Percentiles rank a stretch among this genome's conserved stretches.
Conservation (phyloP, 2,113 vertebrate genomes). For the Globicephala melas region DNA sequence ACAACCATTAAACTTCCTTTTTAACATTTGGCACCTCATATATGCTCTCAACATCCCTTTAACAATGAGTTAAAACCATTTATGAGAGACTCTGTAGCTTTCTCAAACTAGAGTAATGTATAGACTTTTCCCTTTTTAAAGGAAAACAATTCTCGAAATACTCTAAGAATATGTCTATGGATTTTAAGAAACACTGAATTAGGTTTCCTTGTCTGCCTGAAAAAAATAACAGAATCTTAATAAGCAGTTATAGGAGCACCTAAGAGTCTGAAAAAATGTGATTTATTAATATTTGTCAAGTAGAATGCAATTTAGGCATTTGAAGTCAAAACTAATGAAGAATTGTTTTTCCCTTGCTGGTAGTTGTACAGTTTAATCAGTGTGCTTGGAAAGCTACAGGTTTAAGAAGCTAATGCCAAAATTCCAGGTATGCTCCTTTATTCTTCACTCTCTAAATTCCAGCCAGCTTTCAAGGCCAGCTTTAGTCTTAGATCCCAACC, state of each 20-base stretch:
- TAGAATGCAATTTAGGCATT: background rate
- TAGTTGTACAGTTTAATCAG: background rate
- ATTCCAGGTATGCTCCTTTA: background rate
- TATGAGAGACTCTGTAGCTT: background rate
- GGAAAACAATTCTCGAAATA: background rate
- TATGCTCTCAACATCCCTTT: background rate
- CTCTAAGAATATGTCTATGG: background rate
- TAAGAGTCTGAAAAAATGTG: background rate
- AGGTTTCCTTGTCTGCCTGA: background rate
- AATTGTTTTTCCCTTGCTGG: background rate
- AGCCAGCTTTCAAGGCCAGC: background rate
- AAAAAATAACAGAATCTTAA: conserved; percentile 30
- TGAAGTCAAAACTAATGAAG: conserved; percentile 26
- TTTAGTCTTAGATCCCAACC: background rate
- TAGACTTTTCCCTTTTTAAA: background rate
- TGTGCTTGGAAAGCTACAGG: background rate
- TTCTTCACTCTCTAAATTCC: background rate
- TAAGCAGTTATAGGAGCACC: background rate
- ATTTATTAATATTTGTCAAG: conserved; percentile 27
- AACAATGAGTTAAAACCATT: background rate
- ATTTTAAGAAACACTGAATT: conserved; percentile 12
- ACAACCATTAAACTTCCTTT: background rate
- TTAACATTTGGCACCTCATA: background rate
- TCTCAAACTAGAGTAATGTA: conserved; percentile 12
- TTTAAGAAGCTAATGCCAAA: conserved; percentile 11